Percentiles rank a stretch among this genome's conserved stretches.
Conservation (phyloP, 1,140 invertebrate species). For the Pseudoatta argentina region DNA sequence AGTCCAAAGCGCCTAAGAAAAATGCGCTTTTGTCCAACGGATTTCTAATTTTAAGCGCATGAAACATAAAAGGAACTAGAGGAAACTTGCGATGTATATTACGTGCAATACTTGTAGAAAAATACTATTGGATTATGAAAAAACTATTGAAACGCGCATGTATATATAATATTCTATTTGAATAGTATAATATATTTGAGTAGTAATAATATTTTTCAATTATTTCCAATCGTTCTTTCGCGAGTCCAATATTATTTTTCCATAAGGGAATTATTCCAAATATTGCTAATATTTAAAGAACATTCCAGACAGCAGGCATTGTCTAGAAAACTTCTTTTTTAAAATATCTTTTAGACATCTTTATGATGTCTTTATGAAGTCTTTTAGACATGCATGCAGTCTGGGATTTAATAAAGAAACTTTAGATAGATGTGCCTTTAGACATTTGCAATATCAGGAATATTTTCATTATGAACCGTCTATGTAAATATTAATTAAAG, state of each 20-base stretch:
- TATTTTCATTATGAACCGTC: not conserved
- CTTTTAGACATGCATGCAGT: no score
- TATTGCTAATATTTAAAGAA: conserved; percentile 13
- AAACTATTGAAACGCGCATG: no score
- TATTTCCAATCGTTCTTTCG: no score
- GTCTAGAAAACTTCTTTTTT: no score
- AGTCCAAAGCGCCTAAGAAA: conserved; percentile 33
- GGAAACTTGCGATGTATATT: conserved; percentile 20
- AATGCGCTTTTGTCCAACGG: conserved; percentile 4
- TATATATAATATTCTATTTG: no score
- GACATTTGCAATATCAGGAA: conserved; percentile 10
- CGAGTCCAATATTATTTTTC: no score
- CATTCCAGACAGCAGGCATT: no score
- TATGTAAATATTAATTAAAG: conserved; percentile 27
- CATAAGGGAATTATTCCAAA: not conserved
- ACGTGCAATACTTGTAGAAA: conserved; percentile 19
- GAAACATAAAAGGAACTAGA: conserved; percentile 3
- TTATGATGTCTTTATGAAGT: no score
- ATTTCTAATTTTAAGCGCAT: conserved; percentile 45
- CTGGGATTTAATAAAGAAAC: not conserved
- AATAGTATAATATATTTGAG: no score
- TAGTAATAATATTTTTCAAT: no score
- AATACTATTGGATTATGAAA: no score
- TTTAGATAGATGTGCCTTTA: not conserved
- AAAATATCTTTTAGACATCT: no score